phyloP scores from a whole-genome alignment of 1,140 invertebrate species.

The Varroa destructor region DNA sequence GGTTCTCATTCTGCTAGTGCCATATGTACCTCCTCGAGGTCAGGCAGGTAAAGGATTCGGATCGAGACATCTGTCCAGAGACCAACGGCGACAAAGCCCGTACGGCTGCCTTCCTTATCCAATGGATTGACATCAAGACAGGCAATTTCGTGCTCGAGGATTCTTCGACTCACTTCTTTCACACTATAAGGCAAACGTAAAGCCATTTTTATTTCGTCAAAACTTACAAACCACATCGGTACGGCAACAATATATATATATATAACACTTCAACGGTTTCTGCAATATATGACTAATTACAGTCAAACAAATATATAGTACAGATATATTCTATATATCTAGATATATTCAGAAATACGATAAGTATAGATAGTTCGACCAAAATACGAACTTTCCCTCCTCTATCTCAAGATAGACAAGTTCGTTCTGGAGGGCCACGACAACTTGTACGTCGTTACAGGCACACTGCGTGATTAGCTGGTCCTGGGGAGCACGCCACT shows the following conservation, averaged over 20 bases:
- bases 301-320: too few species aligned
- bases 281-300: too few species aligned
- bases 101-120: conserved; percentile 43
- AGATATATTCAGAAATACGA: too few species aligned
- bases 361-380: too few species aligned
- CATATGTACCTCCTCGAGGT: conserved; percentile 53
- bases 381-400: conserved; percentile 39
- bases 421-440: conserved; percentile 73
- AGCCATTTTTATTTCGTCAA: neutral
- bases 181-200: conserved; percentile 29
- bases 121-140: conserved; percentile 86
- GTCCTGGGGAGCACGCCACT: conserved; percentile 61
- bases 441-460: conserved; percentile 64
- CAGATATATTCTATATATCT: too few species aligned
- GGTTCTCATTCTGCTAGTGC: too few species aligned
- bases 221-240: neutral
- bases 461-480: conserved; percentile 75
- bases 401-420: conserved; percentile 76
- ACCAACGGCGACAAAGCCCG: conserved; percentile 72
- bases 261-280: neutral
- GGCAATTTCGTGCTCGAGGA: conserved; percentile 81
- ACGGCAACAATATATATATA: neutral
- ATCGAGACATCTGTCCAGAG: conserved; percentile 96
- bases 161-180: conserved; percentile 45
- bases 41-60: conserved; percentile 61